Percentiles rank a stretch among this genome's conserved stretches.
Conservation (phyloP, 2,888 invertebrate genomes). For the Melinaea marsaeus region DNA sequence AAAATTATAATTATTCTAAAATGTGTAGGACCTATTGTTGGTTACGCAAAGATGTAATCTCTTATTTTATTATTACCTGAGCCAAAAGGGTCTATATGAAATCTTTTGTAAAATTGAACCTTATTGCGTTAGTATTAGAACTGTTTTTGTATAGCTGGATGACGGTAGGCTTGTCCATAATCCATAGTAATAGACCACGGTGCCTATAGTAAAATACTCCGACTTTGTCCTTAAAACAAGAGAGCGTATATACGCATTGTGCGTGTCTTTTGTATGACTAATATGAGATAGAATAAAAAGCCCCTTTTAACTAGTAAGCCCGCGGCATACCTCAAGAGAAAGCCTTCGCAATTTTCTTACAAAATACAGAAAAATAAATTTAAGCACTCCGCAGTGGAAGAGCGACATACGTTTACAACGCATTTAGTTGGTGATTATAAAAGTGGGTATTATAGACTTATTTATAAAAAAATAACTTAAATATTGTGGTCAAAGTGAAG, state of each 20-base stretch:
- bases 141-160: slow-evolving; percentile 22
- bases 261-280: slow-evolving; percentile 23
- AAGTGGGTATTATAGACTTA: no score
- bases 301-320: slow-evolving; percentile 8
- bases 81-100: slow-evolving; percentile 53
- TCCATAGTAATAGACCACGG: slow-evolving; percentile 25
- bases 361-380: neutral
- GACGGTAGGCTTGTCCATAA: slow-evolving; percentile 25
- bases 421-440: no score
- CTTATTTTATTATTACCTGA: slow-evolving; percentile 73
- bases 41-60: slow-evolving; percentile 74
- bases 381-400: neutral
- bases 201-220: slow-evolving; percentile 25
- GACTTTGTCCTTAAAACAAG: slow-evolving; percentile 27
- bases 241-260: slow-evolving; percentile 24
- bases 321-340: slow-evolving; percentile 8
- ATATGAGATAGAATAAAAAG: slow-evolving; percentile 19
- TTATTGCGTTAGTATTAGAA: slow-evolving; percentile 27
- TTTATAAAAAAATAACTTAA: no score
- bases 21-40: slow-evolving; percentile 70
- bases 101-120: slow-evolving; percentile 30
- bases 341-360: neutral
- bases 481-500: no score
- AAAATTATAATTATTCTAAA: slow-evolving; percentile 47
- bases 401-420: no score